Percentiles rank a stretch among this genome's conserved stretches.
Evolutionary conservation across 2,113 vertebrate genomes (phyloP).

Genomic region (Hipposideros armiger): DNA sequence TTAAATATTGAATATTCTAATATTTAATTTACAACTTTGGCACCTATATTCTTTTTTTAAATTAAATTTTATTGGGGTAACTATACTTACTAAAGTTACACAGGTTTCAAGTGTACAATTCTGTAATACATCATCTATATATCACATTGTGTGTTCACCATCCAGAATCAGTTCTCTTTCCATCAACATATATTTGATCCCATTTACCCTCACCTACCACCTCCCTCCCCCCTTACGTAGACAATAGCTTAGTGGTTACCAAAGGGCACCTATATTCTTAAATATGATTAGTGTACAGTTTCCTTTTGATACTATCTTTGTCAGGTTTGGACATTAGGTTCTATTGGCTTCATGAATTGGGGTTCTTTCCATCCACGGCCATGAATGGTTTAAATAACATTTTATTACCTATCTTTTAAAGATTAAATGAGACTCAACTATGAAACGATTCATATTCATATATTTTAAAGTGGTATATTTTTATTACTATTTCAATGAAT

Average conservation of each 20-base stretch:
- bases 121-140: no score
- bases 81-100: no score
- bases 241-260: no score
- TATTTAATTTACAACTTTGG: not conserved
- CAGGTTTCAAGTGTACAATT: no score
- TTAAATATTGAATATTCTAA: not conserved
- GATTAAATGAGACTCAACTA: not conserved
- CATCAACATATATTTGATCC: no score
- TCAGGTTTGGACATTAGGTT: not conserved
- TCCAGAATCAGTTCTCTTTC: no score
- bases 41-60: no score
- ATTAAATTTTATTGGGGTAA: no score
- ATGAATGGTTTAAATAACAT: not conserved
- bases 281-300: not conserved
- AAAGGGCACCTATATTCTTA: not conserved
- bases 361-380: not conserved
- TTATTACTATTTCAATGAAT: not conserved
- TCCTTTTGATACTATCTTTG: not conserved
- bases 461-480: not conserved
- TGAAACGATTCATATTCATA: not conserved
- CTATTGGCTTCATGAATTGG: not conserved
- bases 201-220: no score
- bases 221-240: no score
- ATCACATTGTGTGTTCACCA: no score
- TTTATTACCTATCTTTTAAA: not conserved